Percentiles rank a stretch among this genome's conserved stretches.
Evolutionary conservation across 2,888 invertebrate species (phyloP).

Genomic region (Nemotelus nigrinus): DNA sequence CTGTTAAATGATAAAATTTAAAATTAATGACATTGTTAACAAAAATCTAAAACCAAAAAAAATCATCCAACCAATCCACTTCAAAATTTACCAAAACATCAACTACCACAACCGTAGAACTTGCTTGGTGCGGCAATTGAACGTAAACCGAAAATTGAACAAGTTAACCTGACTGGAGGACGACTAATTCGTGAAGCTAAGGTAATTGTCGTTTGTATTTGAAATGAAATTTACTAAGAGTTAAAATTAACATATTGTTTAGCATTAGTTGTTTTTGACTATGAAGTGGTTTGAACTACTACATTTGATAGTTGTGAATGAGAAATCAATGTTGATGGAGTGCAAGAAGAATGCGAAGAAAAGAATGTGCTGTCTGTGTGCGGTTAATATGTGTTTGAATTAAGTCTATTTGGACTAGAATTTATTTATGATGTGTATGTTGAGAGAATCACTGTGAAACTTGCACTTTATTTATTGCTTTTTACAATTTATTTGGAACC

Average conservation of each 20-base stretch:
- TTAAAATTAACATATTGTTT: slow-evolving; percentile 37
- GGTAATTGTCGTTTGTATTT: slow-evolving; percentile 73
- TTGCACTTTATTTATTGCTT: slow-evolving; percentile 50
- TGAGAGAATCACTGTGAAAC: not conserved
- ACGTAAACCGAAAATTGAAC: slow-evolving; percentile 92
- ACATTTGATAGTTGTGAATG: not conserved
- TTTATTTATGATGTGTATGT: slow-evolving; percentile 5
- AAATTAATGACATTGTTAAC: slow-evolving; percentile 1
- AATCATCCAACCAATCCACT: slow-evolving; percentile 36
- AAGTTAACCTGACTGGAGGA: slow-evolving; percentile 94
- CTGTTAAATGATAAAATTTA: slow-evolving; percentile 1
- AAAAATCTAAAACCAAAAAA: slow-evolving; percentile 42
- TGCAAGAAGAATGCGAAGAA: slow-evolving; percentile 7
- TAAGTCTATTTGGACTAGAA: not conserved
- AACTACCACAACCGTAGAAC: slow-evolving; percentile 69
- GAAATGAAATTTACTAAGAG: slow-evolving; percentile 54
- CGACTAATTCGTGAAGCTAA: slow-evolving; percentile 96
- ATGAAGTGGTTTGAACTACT: slow-evolving; percentile 32
- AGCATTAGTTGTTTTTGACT: no score
- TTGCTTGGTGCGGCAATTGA: slow-evolving; percentile 93
- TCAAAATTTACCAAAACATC: slow-evolving; percentile 29
- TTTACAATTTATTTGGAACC: slow-evolving; percentile 43
- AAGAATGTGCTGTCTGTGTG: not conserved
- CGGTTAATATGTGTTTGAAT: not conserved
- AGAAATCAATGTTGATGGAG: slow-evolving; percentile 6